Base-by-base conservation (phyloP, 37 sponge, comb jelly and placozoan species). In the Agelas oroides region DNA sequence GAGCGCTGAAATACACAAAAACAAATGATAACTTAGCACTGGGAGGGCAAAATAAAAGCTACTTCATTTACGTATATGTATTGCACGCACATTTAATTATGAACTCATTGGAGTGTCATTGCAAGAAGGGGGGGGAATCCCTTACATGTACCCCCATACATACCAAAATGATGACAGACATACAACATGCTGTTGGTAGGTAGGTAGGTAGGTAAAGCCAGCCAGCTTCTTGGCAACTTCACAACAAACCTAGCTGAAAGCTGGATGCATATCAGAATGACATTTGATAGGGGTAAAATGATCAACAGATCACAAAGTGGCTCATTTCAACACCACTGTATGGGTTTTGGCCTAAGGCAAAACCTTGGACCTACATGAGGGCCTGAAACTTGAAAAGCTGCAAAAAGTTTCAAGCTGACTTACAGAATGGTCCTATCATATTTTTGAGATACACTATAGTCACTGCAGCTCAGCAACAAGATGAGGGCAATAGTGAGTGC, bases 241-340 rank as follows among this genome's bases (percentile, higher is more conserved):
- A 86, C 86, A 5, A 86, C 86, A 27, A 78, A 86, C 53, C 54
- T 86, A 24, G 86, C 72, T 59, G 86, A 86, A 38, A 16, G 65
- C 16, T 86, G 86, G 86, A 86, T 86, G 79, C 79, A 86, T 24
- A 69, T 78, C 2, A n/a, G 86, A 25, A 52, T 19, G 20, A 86
- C 77, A 36, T 86, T 71, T 78, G 86, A 86, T 77, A 73, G 86
- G 5, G 86, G 86, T 2, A 86, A 86, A 59, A 59, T 67, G 11
- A 86, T 77, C 28, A 86, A 78, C 28, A 34, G 86, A 35, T 67
- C 59, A 5, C 86, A 85, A 35, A 62, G 78, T 56, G 77, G 78
- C 8, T 82, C 82, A 55, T 83, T 74, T 74, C 63, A 83, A 32
- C 65, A 73, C 46, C 73, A 75, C 2, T 83, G 84, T 38, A 61